Percentiles rank a stretch among this genome's conserved stretches.
Evolutionary conservation across 2,797 vertebrate species (phyloP).

Genomic region (Lerista edwardsae): DNA sequence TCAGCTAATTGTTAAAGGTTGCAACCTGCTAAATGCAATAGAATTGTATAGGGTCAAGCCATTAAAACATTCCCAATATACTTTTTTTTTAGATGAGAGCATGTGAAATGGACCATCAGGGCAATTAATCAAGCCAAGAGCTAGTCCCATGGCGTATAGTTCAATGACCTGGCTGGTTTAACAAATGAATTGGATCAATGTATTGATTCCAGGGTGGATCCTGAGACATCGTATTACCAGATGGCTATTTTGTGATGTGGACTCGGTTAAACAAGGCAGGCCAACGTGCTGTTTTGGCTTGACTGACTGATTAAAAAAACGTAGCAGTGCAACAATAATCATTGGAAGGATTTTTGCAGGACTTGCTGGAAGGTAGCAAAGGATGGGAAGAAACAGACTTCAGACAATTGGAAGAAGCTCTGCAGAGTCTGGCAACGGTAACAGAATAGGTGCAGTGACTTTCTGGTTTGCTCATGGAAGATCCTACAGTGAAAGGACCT

Average conservation of each 20-base stretch:
- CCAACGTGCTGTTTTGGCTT: conserved; percentile 1
- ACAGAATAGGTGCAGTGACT: no score
- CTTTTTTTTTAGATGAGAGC: conserved; percentile 56
- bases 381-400: conserved; percentile 7
- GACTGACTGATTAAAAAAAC: conserved; percentile 25
- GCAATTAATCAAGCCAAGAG: conserved; percentile 56
- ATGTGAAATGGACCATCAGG: conserved; percentile 35
- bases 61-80: conserved; percentile 53
- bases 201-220: conserved; percentile 39
- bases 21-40: conserved; percentile 26
- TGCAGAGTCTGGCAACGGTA: background rate
- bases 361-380: conserved; percentile 2
- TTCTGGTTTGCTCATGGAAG: no score
- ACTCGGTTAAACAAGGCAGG: conserved; percentile 40
- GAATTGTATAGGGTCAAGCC: conserved; percentile 9
- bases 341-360: background rate
- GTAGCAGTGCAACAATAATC: background rate
- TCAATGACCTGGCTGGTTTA: conserved; percentile 45
- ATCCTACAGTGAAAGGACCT: no score
- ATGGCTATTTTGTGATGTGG: conserved; percentile 54
- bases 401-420: background rate
- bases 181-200: conserved; percentile 63
- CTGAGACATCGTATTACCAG: conserved; percentile 50
- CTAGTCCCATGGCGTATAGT: conserved; percentile 49
- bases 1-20: conserved; percentile 38